These are phyloP conservation scores for Gastrophryne carolinensis DNA, from an alignment of 2,797 vertebrate species.

Conservation along the genomic window DNA sequence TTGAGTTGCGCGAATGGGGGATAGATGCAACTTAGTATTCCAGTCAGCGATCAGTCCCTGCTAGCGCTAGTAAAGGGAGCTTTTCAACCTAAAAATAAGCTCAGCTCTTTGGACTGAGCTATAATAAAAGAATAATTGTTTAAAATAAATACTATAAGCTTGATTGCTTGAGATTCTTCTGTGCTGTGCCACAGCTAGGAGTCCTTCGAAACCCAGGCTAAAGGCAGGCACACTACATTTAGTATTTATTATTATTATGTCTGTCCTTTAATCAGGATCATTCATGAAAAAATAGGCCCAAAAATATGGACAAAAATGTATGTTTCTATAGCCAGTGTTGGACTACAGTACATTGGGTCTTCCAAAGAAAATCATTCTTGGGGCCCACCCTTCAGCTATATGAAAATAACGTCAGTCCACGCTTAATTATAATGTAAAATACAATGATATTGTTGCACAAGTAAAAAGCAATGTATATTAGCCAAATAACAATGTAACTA, in stretches of 20 bases:
- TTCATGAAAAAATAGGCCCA: too few species aligned
- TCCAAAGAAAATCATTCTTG: too few species aligned
- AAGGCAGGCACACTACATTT: neutral
- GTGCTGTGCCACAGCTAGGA: neutral
- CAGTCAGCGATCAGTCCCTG: constrained; percentile 15
- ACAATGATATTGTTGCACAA: too few species aligned
- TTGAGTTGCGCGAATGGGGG: constrained; percentile 22
- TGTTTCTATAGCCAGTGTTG: too few species aligned
- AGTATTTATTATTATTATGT: neutral
- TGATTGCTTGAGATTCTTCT: neutral
- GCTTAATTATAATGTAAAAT: too few species aligned
- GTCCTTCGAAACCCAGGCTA: neutral
- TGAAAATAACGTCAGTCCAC: too few species aligned
- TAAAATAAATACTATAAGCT: neutral
- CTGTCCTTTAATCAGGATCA: too few species aligned
- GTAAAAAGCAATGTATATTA: too few species aligned
- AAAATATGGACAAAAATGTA: too few species aligned
- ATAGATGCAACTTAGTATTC: constrained; percentile 31
- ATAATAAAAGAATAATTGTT: neutral
- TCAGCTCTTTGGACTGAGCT: neutral
- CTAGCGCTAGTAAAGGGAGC: constrained; percentile 3
- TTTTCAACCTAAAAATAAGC: constrained; percentile 1
- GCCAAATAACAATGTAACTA: too few species aligned
- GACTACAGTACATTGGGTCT: too few species aligned
- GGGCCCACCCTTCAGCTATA: too few species aligned